phyloP scores from a whole-genome alignment of 1,140 invertebrate genomes.

The Leptonema lineaticorne region DNA sequence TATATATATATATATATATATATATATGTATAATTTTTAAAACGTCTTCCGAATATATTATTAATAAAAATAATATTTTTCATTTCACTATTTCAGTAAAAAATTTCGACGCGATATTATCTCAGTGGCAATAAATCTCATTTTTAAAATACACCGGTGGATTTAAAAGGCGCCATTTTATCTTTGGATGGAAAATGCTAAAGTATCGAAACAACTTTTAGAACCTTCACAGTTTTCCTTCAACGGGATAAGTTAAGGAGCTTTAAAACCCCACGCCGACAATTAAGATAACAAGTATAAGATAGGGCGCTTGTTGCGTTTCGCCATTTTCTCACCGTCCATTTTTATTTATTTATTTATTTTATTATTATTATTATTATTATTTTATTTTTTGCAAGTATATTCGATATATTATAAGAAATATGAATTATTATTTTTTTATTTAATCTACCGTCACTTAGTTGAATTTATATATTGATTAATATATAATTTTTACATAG shows the following conservation, averaged over 20 bases:
- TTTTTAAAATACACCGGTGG: slow-evolving; percentile 23
- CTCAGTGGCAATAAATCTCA: slow-evolving; percentile 5
- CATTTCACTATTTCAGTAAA: too few species aligned
- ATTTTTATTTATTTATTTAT: neutral
- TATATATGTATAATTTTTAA: too few species aligned
- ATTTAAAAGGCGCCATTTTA: slow-evolving; percentile 10
- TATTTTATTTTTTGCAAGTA: too few species aligned
- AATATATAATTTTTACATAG: too few species aligned
- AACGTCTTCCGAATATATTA: neutral
- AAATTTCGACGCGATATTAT: neutral
- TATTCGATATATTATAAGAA: too few species aligned
- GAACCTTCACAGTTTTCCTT: slow-evolving; percentile 9
- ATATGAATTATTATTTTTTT: too few species aligned
- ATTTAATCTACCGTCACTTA: too few species aligned
- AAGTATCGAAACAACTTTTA: slow-evolving; percentile 26
- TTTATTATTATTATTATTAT: neutral
- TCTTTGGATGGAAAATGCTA: slow-evolving; percentile 14
- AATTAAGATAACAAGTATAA: slow-evolving; percentile 37
- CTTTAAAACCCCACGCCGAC: slow-evolving; percentile 29
- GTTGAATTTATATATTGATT: too few species aligned
- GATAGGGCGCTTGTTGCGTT: slow-evolving; percentile 33
- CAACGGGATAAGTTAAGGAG: slow-evolving; percentile 24
- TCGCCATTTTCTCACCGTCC: too few species aligned
- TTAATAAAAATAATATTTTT: too few species aligned
- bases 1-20: too few species aligned